Conservation (phyloP, 2,797 vertebrate species). For the Aplochiton taeniatus region DNA sequence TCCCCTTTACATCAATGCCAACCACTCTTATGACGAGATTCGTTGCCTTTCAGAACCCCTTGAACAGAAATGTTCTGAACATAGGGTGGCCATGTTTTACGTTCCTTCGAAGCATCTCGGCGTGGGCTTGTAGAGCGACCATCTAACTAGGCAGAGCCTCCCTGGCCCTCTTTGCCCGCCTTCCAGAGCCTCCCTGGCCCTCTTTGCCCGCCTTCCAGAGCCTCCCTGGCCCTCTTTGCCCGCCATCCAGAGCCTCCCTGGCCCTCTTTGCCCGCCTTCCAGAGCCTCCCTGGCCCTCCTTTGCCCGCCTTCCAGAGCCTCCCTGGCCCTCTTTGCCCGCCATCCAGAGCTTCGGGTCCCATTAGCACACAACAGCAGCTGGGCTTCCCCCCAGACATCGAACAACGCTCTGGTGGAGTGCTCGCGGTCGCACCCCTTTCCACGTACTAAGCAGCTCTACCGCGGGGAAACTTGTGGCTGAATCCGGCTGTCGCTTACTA, state of each 20-base stretch:
- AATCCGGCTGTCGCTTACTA: too few species aligned
- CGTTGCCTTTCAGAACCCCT: background rate
- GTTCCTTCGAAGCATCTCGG: too few species aligned
- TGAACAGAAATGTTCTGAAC: too few species aligned
- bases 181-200: background rate
- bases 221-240: too few species aligned
- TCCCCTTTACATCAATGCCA: background rate
- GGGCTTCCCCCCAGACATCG: conserved; percentile 7
- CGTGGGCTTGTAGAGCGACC: too few species aligned
- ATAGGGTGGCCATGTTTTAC: too few species aligned
- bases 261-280: background rate
- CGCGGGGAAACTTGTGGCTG: too few species aligned
- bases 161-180: background rate
- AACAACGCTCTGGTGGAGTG: conserved; percentile 19
- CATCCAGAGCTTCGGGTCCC: background rate
- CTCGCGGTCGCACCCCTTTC: background rate
- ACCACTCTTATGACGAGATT: background rate
- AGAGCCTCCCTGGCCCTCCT: background rate
- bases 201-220: too few species aligned
- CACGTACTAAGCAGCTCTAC: too few species aligned
- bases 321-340: background rate
- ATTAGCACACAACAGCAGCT: conserved; percentile 15
- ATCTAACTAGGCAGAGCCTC: too few species aligned
- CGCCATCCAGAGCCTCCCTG: background rate
- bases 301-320: background rate